These are phyloP conservation scores for Pseudoatta argentina DNA, from an alignment of 1,140 invertebrate species.

Conservation along the genomic window DNA sequence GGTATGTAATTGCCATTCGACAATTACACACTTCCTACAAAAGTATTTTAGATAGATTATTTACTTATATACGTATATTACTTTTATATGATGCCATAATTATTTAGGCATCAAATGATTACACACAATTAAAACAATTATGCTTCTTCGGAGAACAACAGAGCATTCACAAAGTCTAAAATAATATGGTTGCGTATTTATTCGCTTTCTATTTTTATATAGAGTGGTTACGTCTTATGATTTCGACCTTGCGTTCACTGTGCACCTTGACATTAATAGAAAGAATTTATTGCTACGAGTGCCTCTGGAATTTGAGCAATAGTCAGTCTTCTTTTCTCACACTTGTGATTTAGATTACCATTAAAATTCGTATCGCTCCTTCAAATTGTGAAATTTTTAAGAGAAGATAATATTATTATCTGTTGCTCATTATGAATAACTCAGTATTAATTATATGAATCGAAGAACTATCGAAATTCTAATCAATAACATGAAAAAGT, in stretches of 20 bases:
- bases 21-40: neutral
- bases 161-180: neutral
- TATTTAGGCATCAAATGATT: slow-evolving; percentile 9
- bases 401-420: neutral
- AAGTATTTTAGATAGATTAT: neutral
- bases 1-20: neutral
- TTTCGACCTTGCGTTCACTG: slow-evolving; percentile 19
- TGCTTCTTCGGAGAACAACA: neutral
- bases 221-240: slow-evolving; percentile 2
- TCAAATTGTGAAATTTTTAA: neutral
- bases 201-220: slow-evolving; percentile 22
- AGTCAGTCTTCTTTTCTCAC: neutral
- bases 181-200: neutral
- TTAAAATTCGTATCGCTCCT: neutral
- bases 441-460: neutral
- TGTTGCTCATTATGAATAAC: neutral
- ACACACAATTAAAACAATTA: neutral
- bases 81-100: neutral
- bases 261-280: slow-evolving; percentile 65
- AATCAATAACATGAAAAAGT: neutral
- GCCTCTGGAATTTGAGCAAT: slow-evolving; percentile 31
- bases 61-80: neutral
- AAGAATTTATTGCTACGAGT: neutral
- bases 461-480: neutral
- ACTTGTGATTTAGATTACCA: slow-evolving; percentile 61